phyloP scores from a whole-genome alignment of 2,113 vertebrate genomes.

The Notothenia rossii region DNA sequence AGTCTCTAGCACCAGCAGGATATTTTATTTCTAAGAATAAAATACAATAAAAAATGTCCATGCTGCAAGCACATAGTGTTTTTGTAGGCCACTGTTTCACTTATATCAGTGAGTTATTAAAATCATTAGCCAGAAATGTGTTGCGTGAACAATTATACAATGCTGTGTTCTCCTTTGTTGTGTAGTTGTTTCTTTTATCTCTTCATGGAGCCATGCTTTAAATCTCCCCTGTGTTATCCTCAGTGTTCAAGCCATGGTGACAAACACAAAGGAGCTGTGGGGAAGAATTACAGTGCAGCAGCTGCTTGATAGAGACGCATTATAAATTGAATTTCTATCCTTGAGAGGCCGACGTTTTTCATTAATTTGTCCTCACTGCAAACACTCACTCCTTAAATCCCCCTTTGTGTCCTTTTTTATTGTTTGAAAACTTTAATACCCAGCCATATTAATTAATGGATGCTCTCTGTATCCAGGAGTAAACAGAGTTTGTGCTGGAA shows the following conservation, averaged over 20 bases:
- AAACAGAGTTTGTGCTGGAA: conserved; percentile 43
- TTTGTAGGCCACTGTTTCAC: conserved; percentile 7
- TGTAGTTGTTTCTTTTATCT: conserved; percentile 8
- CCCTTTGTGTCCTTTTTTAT: conserved; percentile 64
- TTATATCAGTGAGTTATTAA: conserved; percentile 17
- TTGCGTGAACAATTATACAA: conserved; percentile 17
- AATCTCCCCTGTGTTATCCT: conserved; percentile 35
- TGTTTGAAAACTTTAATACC: conserved; percentile 68
- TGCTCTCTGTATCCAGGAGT: conserved; percentile 41
- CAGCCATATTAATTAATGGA: conserved; percentile 66
- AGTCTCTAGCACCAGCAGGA: background rate
- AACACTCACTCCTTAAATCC: conserved; percentile 47
- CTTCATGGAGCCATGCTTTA: conserved; percentile 32
- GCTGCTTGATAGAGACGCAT: conserved; percentile 58
- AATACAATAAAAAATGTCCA: background rate
- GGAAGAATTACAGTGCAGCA: conserved; percentile 29
- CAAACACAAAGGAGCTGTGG: conserved; percentile 46
- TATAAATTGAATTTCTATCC: conserved; percentile 61
- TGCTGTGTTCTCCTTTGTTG: background rate
- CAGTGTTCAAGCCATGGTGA: conserved; percentile 45
- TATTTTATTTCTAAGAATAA: background rate
- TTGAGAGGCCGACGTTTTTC: conserved; percentile 42
- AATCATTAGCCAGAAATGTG: conserved; percentile 34
- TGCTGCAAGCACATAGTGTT: background rate
- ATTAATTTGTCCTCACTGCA: conserved; percentile 63